Evolutionary conservation across 2,888 invertebrate species (phyloP), one percentile per base, ranked within the genome.

Genomic region (Epirrhoe tristata): DNA sequence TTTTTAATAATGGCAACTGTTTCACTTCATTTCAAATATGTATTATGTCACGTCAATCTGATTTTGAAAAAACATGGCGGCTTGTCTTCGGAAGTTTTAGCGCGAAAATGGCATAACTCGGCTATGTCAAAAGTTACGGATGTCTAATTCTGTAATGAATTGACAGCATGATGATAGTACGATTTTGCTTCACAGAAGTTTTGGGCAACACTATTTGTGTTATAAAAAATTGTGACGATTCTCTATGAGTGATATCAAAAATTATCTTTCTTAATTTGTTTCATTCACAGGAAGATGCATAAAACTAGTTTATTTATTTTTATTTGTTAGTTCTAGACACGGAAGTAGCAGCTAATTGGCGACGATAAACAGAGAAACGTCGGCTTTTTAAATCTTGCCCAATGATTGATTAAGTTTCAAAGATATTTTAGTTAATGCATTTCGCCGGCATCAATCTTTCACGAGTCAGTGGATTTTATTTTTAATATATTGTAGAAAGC

Each of bases 331-430:
- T 80, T 84, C 75, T 79, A 77, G 76, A 89, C 84, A 79, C 90
- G 91, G 91, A 92, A 90, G 86, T 74, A 62, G 66, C 65, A 61
- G 65, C 84, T 88, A 89, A 90, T 91, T 90, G 84, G 84, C 81
- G 78, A 84, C 83, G 84, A 89, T 87, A 84, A 87, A 88, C 71
- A 71, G 62, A 79, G 78, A 83, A 77, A 77, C 82, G 79, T 80
- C 81, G 69, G 76, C 79, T 77, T 74, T 71, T 71, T 75, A 79
- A 78, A 77, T 75, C 55, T 72, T 67, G 56, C 54, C 57, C 61
- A 63, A 61, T 70, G 72, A 74, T 74, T 76, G 67, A 72, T 73
- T 73, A 63, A 66, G 56, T 59, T 72, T 69, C 63, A 62, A 57
- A 53, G 58, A 58, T 70, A 68, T 72, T 71, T 72, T 70, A 53